Evolutionary conservation across 2,797 vertebrate genomes (phyloP).

Genomic region (Aphelocoma californica): DNA sequence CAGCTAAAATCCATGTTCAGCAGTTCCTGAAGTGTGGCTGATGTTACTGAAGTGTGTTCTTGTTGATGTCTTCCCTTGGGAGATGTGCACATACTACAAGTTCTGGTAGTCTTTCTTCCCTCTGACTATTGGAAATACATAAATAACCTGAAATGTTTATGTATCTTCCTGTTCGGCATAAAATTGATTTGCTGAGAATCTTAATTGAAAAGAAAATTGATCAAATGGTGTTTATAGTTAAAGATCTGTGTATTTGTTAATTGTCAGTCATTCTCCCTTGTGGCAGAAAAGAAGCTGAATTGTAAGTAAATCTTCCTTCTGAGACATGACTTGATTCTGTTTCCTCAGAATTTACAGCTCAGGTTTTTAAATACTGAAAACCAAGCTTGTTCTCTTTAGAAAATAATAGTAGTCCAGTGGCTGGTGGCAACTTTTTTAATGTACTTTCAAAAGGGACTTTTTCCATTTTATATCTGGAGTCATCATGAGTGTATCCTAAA

Average conservation of each 20-base stretch:
- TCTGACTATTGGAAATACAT: background rate
- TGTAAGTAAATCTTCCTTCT: background rate
- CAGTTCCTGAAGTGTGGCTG: background rate
- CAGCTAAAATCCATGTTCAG: background rate
- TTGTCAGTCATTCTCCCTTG: background rate
- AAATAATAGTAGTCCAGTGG: background rate
- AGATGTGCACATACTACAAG: rapidly evolving
- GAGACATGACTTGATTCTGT: background rate
- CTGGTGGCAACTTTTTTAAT: background rate
- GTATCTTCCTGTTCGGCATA: background rate
- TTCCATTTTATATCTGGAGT: background rate
- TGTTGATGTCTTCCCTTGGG: background rate
- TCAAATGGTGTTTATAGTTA: background rate
- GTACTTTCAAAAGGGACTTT: background rate
- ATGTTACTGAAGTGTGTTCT: background rate
- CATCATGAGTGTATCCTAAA: background rate
- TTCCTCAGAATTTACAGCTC: background rate
- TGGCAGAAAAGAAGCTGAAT: background rate
- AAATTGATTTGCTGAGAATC: background rate
- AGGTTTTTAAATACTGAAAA: background rate
- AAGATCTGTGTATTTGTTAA: background rate
- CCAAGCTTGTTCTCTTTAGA: background rate
- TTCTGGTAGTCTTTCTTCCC: background rate
- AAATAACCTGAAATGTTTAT: background rate
- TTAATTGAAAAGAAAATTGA: background rate